These are phyloP conservation scores for Heliconius hewitsoni DNA, from an alignment of 1,140 invertebrate genomes.

Conservation along the genomic window DNA sequence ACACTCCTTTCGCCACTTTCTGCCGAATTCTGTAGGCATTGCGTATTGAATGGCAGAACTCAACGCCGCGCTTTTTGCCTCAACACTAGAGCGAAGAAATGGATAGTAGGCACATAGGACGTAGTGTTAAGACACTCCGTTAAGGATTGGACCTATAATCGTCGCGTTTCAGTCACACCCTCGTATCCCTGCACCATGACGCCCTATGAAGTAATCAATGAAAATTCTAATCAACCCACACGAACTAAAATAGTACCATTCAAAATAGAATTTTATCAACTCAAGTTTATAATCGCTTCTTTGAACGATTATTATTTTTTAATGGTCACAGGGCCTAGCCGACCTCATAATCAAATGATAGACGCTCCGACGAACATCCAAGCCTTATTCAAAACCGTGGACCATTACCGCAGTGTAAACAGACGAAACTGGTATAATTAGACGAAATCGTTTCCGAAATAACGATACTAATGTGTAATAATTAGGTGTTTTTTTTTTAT, in stretches of 20 bases:
- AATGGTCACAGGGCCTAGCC: conserved; percentile 47
- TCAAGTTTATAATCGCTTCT: conserved; percentile 41
- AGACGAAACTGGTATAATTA: conserved; percentile 12
- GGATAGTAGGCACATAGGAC: no score
- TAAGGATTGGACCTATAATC: no score
- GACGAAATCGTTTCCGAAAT: conserved; percentile 1
- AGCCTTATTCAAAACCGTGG: conserved; percentile 40
- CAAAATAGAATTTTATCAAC: conserved; percentile 13
- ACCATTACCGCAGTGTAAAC: neutral
- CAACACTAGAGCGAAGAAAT: no score
- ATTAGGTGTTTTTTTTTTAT: neutral
- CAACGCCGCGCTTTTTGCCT: no score
- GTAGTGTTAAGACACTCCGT: no score
- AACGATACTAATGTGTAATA: neutral
- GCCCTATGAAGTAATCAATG: neutral
- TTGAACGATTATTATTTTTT: conserved; percentile 51
- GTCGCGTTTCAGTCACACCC: no score
- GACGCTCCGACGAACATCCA: conserved; percentile 50
- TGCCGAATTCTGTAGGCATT: no score
- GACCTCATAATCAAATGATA: conserved; percentile 59
- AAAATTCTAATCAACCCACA: neutral
- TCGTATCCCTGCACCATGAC: no score
- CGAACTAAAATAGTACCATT: neutral
- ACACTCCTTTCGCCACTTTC: no score
- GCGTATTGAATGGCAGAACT: no score